Base-by-base conservation (phyloP, 2,113 vertebrate genomes). In the Pogonocichla stellata region DNA sequence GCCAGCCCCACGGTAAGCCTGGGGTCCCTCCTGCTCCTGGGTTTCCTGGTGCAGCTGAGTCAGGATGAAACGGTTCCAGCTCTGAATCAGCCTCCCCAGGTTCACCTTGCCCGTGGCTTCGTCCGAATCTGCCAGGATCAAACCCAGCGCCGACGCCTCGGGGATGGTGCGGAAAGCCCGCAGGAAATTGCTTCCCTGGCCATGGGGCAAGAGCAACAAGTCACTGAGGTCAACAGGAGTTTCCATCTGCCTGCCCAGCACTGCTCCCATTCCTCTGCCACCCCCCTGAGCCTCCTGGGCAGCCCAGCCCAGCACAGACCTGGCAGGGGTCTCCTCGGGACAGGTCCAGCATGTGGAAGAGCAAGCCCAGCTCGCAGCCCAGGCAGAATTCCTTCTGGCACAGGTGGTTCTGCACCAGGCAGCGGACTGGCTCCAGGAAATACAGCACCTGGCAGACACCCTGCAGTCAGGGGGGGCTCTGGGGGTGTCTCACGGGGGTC, bases 311-410 rank as follows among this genome's bases (percentile, higher is more conserved):
- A 6, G 45, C 61, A 57, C 93, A 0, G 67, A 99, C 99, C 99
- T 99, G 99, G 96, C 99, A 99, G 23, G 99, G 99, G 88, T 99
- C 99, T 80, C 99, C 99, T 83, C 99, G 97, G 16, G 99, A 99
- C 94, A 99, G 97, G 91, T 99, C 99, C 97, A 99, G 88, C 99
- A 99, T 99, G 92, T 99, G 99, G 97, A 99, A 99, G 45, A 99
- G 98, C 95, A 99, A 99, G 9, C 99, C 99, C 12, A 99, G 98
- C 95, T 99, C 99, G 22, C 99, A 99, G 66, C 99, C 99, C 97
- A 99, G 97, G 94, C 99, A 99, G 96, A 99, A 99, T 93, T 99
- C 99, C 96, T 99, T 99, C 97, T 99, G 99, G 95, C 99, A 99
- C 72, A 99, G 97, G 96, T 99, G 99, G 95, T 99, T 99, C 98